phyloP scores from a whole-genome alignment of 1,140 invertebrate species.

The Phortica variegata region DNA sequence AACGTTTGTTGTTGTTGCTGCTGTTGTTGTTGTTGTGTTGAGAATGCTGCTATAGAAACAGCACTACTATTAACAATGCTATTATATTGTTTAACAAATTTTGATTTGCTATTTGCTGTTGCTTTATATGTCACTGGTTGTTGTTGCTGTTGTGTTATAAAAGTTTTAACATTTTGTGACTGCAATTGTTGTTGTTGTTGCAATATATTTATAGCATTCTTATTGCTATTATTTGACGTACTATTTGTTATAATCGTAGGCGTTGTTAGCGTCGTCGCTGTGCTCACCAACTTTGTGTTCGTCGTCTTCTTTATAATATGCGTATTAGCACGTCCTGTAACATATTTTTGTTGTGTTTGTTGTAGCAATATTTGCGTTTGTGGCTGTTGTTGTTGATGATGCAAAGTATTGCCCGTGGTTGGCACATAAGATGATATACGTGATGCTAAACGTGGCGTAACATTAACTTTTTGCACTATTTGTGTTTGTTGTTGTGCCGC shows the following conservation, averaged over 20 bases:
- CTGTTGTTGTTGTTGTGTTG: slow-evolving; percentile 37
- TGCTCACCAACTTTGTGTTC: neutral
- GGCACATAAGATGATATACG: slow-evolving; percentile 38
- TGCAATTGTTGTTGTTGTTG: slow-evolving; percentile 34
- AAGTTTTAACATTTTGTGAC: slow-evolving; percentile 38
- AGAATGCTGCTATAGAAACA: slow-evolving; percentile 32
- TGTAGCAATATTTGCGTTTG: slow-evolving; percentile 41
- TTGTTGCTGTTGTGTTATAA: slow-evolving; percentile 29
- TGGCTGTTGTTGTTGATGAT: slow-evolving; percentile 20
- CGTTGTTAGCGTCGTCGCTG: slow-evolving; percentile 15
- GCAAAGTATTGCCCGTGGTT: neutral
- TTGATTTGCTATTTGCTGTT: slow-evolving; percentile 28
- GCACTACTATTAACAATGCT: slow-evolving; percentile 17
- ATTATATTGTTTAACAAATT: slow-evolving; percentile 47
- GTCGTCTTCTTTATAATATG: slow-evolving; percentile 13
- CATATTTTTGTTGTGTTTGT: slow-evolving; percentile 40
- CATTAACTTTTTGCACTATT: slow-evolving; percentile 36
- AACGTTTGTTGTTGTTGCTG: slow-evolving; percentile 12
- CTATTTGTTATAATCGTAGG: slow-evolving; percentile 14
- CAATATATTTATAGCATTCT: slow-evolving; percentile 32
- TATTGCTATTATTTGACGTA: slow-evolving; percentile 40
- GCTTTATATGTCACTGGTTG: slow-evolving; percentile 6
- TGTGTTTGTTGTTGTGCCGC: slow-evolving; percentile 19
- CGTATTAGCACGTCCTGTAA: slow-evolving; percentile 7
- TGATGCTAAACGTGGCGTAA: slow-evolving; percentile 31